phyloP scores from a whole-genome alignment of 2,797 vertebrate species.

The Gymnothorax javanicus region DNA sequence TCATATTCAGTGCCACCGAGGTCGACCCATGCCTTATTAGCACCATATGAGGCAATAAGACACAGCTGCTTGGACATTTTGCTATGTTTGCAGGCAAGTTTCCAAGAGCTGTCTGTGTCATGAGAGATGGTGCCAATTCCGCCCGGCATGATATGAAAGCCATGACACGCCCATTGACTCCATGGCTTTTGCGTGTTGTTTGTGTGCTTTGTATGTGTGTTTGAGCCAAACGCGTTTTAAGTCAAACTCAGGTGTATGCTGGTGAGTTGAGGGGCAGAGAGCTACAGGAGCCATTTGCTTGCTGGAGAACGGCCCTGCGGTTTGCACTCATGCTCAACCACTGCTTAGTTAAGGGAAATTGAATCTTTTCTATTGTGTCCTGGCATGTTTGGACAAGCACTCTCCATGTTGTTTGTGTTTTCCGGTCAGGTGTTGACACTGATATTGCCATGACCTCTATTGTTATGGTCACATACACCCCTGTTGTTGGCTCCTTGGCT shows the following conservation, averaged over 20 bases:
- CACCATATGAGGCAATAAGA: not conserved
- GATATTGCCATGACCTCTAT: conserved; percentile 7
- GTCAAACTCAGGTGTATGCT: not conserved
- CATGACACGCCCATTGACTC: conserved; percentile 27
- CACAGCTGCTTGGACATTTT: not conserved
- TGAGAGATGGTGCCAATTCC: not conserved
- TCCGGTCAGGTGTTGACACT: conserved; percentile 15
- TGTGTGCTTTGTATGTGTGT: conserved; percentile 30
- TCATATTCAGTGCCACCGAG: not conserved
- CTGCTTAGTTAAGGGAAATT: not conserved
- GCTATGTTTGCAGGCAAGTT: conserved; percentile 16
- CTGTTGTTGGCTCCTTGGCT: conserved; percentile 15
- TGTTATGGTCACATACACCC: conserved; percentile 10
- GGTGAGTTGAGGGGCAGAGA: not conserved
- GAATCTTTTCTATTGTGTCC: not conserved
- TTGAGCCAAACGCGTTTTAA: not conserved
- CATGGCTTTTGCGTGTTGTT: conserved; percentile 23
- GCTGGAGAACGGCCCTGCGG: not conserved
- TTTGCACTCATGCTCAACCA: not conserved
- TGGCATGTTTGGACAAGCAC: not conserved
- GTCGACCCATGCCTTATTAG: not conserved
- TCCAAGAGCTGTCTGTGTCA: conserved; percentile 8
- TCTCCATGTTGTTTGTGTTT: not conserved
- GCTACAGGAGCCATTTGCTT: not conserved
- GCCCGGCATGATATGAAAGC: conserved; percentile 4